These are phyloP conservation scores for Argopecten irradians DNA, from an alignment of 1,140 invertebrate species.

Conservation along the genomic window DNA sequence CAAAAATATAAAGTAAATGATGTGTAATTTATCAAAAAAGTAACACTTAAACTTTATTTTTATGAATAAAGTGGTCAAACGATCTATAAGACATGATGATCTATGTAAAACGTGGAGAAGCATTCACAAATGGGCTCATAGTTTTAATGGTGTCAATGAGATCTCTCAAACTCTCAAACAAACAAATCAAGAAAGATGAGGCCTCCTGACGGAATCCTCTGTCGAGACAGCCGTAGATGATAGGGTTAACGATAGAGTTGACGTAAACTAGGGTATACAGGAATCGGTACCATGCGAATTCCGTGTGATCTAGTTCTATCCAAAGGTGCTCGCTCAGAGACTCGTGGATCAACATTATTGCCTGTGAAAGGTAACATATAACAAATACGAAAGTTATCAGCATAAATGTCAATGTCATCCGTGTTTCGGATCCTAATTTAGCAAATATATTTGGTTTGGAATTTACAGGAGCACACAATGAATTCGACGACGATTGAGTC, in stretches of 20 bases:
- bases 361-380: background rate
- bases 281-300: background rate
- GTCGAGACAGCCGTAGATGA: background rate
- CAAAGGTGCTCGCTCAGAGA: background rate
- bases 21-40: too few species aligned
- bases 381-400: background rate
- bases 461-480: background rate
- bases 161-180: too few species aligned
- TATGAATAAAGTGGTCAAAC: too few species aligned
- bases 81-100: too few species aligned
- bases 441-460: too few species aligned
- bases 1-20: too few species aligned
- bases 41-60: too few species aligned
- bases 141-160: too few species aligned
- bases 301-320: background rate
- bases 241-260: background rate
- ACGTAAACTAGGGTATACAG: background rate
- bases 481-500: background rate
- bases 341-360: background rate
- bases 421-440: background rate
- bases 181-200: background rate
- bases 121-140: too few species aligned
- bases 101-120: too few species aligned
- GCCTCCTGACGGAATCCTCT: background rate
- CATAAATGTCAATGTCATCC: background rate